Conservation (phyloP, 1,140 invertebrate species). For the Drosophila mauritiana region DNA sequence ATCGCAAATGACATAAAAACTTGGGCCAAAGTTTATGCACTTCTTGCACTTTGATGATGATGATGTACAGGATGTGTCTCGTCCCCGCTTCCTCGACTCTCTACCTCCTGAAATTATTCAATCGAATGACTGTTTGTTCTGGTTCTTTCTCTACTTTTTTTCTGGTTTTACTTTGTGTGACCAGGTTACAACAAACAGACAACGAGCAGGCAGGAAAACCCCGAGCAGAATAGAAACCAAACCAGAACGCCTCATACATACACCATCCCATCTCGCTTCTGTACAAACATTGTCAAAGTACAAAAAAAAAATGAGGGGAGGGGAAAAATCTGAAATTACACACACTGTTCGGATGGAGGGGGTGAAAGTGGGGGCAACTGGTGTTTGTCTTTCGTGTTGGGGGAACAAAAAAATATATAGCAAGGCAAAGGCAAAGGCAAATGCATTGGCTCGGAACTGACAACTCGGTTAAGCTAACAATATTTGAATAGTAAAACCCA, state of each 20-base stretch:
- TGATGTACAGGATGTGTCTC: slow-evolving; percentile 45
- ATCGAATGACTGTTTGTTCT: slow-evolving; percentile 75
- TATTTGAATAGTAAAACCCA: slow-evolving; percentile 71
- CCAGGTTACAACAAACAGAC: slow-evolving; percentile 67
- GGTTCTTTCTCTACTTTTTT: slow-evolving; percentile 36
- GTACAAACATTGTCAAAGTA: slow-evolving; percentile 67
- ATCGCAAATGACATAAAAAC: slow-evolving; percentile 57
- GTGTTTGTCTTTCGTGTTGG: slow-evolving; percentile 65
- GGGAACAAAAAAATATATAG: slow-evolving; percentile 16
- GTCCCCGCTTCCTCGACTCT: background rate
- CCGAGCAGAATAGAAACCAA: slow-evolving; percentile 34
- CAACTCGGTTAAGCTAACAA: slow-evolving; percentile 77
- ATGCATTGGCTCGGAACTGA: slow-evolving; percentile 76
- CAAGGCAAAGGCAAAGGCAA: slow-evolving; percentile 24
- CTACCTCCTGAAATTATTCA: slow-evolving; percentile 57
- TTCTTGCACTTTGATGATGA: slow-evolving; percentile 58
- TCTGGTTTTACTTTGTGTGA: slow-evolving; percentile 59
- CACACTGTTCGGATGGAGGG: slow-evolving; percentile 38
- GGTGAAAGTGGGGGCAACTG: slow-evolving; percentile 16
- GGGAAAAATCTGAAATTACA: slow-evolving; percentile 61
- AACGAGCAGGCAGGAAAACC: slow-evolving; percentile 3
- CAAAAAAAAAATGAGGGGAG: slow-evolving; percentile 4
- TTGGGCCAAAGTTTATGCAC: slow-evolving; percentile 60
- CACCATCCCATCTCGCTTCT: slow-evolving; percentile 34
- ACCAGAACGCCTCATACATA: slow-evolving; percentile 22